Evolutionary conservation across 1,140 invertebrate species (phyloP).

Genomic region (Lepidurus arcticus): DNA sequence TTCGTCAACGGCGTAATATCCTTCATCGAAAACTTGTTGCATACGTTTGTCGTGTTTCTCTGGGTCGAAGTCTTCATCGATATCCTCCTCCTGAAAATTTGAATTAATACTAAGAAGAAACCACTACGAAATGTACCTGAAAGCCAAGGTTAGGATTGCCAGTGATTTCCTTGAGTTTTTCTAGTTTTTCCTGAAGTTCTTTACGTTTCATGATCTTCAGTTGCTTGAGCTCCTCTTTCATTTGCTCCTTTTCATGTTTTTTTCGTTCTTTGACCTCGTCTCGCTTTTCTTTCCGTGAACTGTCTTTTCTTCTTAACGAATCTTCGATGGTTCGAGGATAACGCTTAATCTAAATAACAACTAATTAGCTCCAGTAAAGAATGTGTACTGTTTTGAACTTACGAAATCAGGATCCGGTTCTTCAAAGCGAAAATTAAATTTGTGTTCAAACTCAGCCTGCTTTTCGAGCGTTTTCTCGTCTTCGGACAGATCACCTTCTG

Average conservation of each 20-base stretch:
- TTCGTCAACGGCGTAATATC: constrained; percentile 67
- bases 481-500: constrained; percentile 62
- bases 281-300: constrained; percentile 68
- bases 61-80: constrained; percentile 90
- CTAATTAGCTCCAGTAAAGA: constrained; percentile 10
- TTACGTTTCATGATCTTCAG: constrained; percentile 80
- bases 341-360: constrained; percentile 62
- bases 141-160: constrained; percentile 50
- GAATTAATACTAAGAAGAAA: neutral
- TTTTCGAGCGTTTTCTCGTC: constrained; percentile 70
- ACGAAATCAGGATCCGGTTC: constrained; percentile 92
- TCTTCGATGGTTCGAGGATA: constrained; percentile 84
- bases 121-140: constrained; percentile 23
- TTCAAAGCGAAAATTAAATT: constrained; percentile 94
- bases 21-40: constrained; percentile 76
- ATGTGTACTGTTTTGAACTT: constrained; percentile 43
- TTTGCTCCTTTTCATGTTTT: constrained; percentile 70
- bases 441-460: constrained; percentile 87
- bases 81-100: constrained; percentile 48
- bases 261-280: constrained; percentile 70
- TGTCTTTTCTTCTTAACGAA: constrained; percentile 73
- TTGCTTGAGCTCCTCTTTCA: constrained; percentile 77
- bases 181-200: constrained; percentile 85
- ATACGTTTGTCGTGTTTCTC: constrained; percentile 80
- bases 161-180: constrained; percentile 81